Conservation (phyloP, 2,113 vertebrate species). For the Calyptommatus sinebrachiatus region DNA sequence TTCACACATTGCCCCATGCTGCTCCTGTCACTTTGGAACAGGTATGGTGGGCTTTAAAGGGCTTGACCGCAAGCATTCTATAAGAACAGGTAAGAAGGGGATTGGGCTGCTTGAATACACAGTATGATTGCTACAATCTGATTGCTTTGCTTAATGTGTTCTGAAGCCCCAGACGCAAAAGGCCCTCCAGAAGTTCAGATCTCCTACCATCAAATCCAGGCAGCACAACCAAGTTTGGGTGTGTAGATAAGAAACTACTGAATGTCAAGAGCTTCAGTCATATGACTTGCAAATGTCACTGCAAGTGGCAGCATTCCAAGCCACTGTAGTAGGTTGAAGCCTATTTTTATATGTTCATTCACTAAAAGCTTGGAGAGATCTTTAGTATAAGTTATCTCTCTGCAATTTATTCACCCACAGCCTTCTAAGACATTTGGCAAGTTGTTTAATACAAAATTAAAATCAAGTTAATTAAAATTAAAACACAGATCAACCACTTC, state of each 20-base stretch:
- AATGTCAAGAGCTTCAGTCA: neutral
- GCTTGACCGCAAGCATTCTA: too few species aligned
- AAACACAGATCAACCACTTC: too few species aligned
- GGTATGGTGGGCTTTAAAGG: too few species aligned
- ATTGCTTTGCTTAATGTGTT: neutral
- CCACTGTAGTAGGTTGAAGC: neutral
- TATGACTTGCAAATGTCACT: neutral
- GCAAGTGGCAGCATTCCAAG: neutral
- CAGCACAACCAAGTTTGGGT: neutral
- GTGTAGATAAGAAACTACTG: neutral
- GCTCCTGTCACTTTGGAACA: too few species aligned
- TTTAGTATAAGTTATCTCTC: neutral
- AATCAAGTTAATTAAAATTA: too few species aligned
- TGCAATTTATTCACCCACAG: neutral
- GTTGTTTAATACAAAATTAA: neutral
- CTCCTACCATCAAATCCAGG: neutral
- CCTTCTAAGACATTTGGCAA: neutral
- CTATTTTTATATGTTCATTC: neutral
- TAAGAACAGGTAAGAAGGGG: too few species aligned
- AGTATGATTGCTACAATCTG: too few species aligned
- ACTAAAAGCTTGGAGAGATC: neutral
- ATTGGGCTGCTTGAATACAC: neutral
- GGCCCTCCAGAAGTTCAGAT: neutral
- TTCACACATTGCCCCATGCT: too few species aligned
- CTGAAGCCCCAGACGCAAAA: neutral